These are phyloP conservation scores for Platichthys flesus DNA, from an alignment of 2,113 vertebrate species.

Conservation along the genomic window DNA sequence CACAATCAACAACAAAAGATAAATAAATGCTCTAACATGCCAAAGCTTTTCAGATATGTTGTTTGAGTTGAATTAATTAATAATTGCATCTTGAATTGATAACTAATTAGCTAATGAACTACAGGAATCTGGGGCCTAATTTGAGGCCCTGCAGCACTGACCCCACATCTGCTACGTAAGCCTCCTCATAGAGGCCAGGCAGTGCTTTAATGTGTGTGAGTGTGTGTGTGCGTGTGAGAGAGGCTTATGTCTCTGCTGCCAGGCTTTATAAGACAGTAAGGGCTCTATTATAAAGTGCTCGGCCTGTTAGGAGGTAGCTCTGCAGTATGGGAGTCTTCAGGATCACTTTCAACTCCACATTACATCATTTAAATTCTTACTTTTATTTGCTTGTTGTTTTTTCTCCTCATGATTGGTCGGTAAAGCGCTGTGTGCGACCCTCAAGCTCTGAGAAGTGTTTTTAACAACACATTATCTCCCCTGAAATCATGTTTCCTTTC, in stretches of 20 bases:
- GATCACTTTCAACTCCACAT: slow-evolving; percentile 20
- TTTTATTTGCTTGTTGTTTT: slow-evolving; percentile 33
- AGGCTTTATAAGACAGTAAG: slow-evolving; percentile 41
- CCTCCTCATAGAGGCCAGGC: slow-evolving; percentile 24
- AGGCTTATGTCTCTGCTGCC: slow-evolving; percentile 15
- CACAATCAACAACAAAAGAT: slow-evolving; percentile 2
- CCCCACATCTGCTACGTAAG: slow-evolving; percentile 67
- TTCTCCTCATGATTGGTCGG: background rate
- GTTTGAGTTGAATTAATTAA: background rate
- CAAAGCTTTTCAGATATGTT: no score
- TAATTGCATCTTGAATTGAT: background rate
- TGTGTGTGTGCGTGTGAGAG: slow-evolving; percentile 9
- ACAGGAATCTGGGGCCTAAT: slow-evolving; percentile 50
- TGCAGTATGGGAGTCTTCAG: slow-evolving; percentile 7
- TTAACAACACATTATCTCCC: slow-evolving; percentile 9
- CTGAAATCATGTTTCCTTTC: slow-evolving; percentile 16
- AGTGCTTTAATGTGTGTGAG: slow-evolving; percentile 21
- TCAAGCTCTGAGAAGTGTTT: background rate
- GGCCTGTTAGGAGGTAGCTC: slow-evolving; percentile 24
- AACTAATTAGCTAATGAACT: slow-evolving; percentile 52
- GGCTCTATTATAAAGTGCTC: slow-evolving; percentile 36
- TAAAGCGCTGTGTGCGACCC: background rate
- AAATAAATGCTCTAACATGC: no score
- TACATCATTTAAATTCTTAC: slow-evolving; percentile 26
- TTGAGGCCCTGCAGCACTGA: slow-evolving; percentile 59